These are phyloP conservation scores for Rhea americana DNA, from an alignment of 2,113 vertebrate species.

Conservation along the genomic window DNA sequence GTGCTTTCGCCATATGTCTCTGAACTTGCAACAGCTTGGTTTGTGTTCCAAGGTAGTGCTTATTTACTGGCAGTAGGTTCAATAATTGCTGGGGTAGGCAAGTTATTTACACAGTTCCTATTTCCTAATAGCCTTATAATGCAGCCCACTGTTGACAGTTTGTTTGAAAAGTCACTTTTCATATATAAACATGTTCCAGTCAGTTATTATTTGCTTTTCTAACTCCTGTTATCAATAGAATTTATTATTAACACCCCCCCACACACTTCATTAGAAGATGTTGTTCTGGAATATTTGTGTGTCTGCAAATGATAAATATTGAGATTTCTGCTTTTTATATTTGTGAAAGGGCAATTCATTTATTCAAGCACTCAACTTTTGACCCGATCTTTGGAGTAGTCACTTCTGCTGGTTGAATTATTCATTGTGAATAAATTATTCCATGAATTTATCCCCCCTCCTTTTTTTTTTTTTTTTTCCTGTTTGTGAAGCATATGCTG, in stretches of 20 bases:
- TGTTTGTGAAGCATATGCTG: constrained; percentile 4
- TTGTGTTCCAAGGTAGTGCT: constrained; percentile 30
- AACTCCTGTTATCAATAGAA: constrained; percentile 70
- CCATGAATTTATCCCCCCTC: constrained; percentile 24
- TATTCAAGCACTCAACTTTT: constrained; percentile 72
- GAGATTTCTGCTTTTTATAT: constrained; percentile 59
- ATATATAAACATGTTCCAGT: constrained; percentile 65
- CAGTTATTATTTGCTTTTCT: constrained; percentile 67
- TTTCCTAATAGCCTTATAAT: constrained; percentile 62
- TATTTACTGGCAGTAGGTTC: constrained; percentile 54
- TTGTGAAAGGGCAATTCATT: constrained; percentile 72
- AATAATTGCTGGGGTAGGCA: constrained; percentile 15
- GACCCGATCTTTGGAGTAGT: constrained; percentile 66
- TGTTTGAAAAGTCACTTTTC: constrained; percentile 66
- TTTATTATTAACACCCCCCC: constrained; percentile 64
- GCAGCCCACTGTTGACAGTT: constrained; percentile 60
- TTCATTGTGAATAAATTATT: constrained; percentile 62
- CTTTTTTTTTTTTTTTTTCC: neutral
- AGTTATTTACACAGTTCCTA: constrained; percentile 58
- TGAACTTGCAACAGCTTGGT: constrained; percentile 36
- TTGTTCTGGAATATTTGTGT: constrained; percentile 63
- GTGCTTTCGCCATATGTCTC: constrained; percentile 6
- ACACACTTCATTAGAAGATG: constrained; percentile 62
- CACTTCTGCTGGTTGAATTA: constrained; percentile 64
- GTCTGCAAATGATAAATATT: constrained; percentile 71